Evolutionary conservation across 1,140 invertebrate species (phyloP), one percentile per base, ranked within the genome.

Genomic region (Mylabris phalerata): DNA sequence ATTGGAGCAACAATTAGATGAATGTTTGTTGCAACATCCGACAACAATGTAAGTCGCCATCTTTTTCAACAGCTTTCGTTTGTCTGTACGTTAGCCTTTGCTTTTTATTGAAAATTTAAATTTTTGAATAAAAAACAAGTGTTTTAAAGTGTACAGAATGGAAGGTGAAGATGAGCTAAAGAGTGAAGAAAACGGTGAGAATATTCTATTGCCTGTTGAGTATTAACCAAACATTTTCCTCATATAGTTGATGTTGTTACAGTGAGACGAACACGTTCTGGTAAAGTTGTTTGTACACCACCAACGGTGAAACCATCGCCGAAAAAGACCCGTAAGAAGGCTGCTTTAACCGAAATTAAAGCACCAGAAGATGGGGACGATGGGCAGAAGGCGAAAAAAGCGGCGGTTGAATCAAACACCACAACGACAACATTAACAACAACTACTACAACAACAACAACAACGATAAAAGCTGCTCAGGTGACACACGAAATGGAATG

Each of bases 281-380:
- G 67, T 2, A 64, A 66, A 60, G 55, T 63, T 24, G 63, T 65
- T 6, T 51, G 55, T 27, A 52, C 65, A 9, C 66, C 65, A 32
- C 39, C 61, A 32, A 38, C 59, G 4, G 24, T 50, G 3, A 42
- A 64, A 63, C 7, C 63, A 11, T 51, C 61, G 7, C 42, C 63
- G 24, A 62, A 64, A 26, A 72, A 67, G 62, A 67, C 67, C 7
- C 51, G 62, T 0, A 72, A 72, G 54, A 73, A 73, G 58, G 62
- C 68, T 10, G 67, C 69, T 6, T 43, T 72, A 9, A 66, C 71
- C 45, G 71, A 73, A 66, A 67, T 73, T 0, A 70, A 71, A 66
- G 67, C 69, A 5, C 70, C 69, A 1, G 71, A 73, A 56, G 71
- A 73, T 40, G 71, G 72, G 48, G 65, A 64, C 46, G 48, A 63